These are phyloP conservation scores for Seriola rivoliana DNA, from an alignment of 2,113 vertebrate species.

Conservation along the genomic window DNA sequence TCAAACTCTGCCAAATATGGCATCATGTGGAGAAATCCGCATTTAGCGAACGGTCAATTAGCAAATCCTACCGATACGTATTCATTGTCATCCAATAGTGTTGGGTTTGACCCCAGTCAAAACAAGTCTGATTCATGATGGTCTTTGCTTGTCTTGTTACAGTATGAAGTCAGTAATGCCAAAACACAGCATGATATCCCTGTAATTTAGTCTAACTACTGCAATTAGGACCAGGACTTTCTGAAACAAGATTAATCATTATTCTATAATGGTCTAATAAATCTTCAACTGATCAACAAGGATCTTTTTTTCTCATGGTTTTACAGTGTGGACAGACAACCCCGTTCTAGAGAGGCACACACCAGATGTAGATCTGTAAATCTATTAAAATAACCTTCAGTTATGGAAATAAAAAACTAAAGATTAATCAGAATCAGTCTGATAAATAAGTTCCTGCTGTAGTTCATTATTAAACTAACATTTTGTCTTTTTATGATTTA, in stretches of 20 bases:
- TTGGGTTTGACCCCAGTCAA: constrained; percentile 34
- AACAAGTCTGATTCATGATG: constrained; percentile 39
- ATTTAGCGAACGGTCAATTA: not conserved
- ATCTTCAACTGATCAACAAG: constrained; percentile 49
- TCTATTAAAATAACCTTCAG: constrained; percentile 16
- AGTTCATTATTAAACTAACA: constrained; percentile 21
- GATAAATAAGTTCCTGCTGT: constrained; percentile 13
- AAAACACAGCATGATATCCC: constrained; percentile 46
- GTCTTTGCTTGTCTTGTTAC: constrained; percentile 21
- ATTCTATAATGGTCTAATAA: constrained; percentile 56
- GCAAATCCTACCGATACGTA: not conserved
- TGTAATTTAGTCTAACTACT: constrained; percentile 51
- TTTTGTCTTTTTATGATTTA: not conserved
- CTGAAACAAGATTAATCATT: constrained; percentile 37
- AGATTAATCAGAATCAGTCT: not conserved
- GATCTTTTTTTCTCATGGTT: constrained; percentile 27
- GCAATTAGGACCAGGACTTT: constrained; percentile 38
- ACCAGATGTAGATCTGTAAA: constrained; percentile 1
- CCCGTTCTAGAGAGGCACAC: not conserved
- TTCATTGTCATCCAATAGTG: constrained; percentile 12
- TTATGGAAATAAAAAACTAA: constrained; percentile 18
- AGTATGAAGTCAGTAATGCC: constrained; percentile 25
- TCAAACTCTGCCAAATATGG: not conserved
- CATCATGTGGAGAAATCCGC: not conserved
- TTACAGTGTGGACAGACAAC: not conserved